Evolutionary conservation across 1,140 invertebrate species (phyloP).

Genomic region (Antheraea pernyi): DNA sequence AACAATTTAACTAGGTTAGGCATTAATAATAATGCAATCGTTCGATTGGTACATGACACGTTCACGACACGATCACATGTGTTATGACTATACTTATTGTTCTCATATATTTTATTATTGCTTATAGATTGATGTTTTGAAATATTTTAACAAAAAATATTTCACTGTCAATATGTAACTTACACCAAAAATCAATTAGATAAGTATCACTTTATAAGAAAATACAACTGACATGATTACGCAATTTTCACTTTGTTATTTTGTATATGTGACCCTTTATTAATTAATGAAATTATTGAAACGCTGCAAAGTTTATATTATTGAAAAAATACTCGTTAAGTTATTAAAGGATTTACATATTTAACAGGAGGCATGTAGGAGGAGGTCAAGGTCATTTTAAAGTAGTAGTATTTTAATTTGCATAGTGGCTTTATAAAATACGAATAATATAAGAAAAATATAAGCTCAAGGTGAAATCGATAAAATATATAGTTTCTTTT

Average conservation of each 20-base stretch:
- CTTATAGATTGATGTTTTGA: constrained; percentile 25
- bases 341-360: neutral
- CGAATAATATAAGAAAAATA: neutral
- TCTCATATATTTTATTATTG: constrained; percentile 27
- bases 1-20: constrained; percentile 17
- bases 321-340: neutral
- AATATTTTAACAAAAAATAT: neutral
- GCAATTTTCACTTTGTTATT: too few species aligned
- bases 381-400: constrained; percentile 8
- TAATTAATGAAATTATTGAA: neutral
- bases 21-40: constrained; percentile 22
- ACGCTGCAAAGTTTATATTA: neutral
- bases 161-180: neutral
- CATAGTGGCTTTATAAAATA: neutral
- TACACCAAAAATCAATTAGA: neutral
- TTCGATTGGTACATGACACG: constrained; percentile 20
- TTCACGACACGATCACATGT: constrained; percentile 15
- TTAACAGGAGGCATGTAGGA: neutral
- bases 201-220: neutral
- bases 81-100: constrained; percentile 30
- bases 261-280: too few species aligned
- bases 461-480: neutral
- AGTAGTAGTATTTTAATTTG: neutral
- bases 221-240: neutral
- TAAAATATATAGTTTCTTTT: constrained; percentile 5